These are phyloP conservation scores for Hippasteria phrygiana DNA, from an alignment of 53 echinoderm and acorn worm species.

Conservation along the genomic window DNA sequence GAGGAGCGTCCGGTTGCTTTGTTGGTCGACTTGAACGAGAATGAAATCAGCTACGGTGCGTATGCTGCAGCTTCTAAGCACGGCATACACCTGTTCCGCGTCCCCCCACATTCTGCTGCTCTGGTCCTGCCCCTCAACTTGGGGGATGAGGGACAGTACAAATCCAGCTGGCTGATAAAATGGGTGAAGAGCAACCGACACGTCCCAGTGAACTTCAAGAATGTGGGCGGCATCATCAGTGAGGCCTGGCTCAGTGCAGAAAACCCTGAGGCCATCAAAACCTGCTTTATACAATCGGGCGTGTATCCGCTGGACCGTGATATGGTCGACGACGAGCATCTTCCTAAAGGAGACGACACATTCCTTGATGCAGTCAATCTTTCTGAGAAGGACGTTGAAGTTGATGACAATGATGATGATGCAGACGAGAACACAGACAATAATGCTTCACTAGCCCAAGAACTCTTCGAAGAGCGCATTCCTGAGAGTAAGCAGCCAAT, in stretches of 20 bases:
- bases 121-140: conserved; percentile 51
- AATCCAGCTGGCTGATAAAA: conserved; percentile 32
- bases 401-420: neutral
- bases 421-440: neutral
- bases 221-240: conserved; percentile 63
- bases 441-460: neutral
- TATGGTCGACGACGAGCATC: conserved; percentile 60
- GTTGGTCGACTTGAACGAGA: conserved; percentile 66
- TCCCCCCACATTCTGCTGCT: conserved; percentile 50
- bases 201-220: conserved; percentile 66
- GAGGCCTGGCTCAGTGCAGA: conserved; percentile 61
- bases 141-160: conserved; percentile 38
- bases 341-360: conserved; percentile 6
- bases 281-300: conserved; percentile 63
- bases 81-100: conserved; percentile 67
- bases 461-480: conserved; percentile 1
- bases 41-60: conserved; percentile 67
- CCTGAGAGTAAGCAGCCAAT: conserved; percentile 41
- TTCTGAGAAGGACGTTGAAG: neutral
- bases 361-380: conserved; percentile 8
- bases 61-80: conserved; percentile 62
- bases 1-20: conserved; percentile 56
- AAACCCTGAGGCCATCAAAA: conserved; percentile 38
- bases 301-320: conserved; percentile 65
- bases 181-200: conserved; percentile 69